phyloP scores from a whole-genome alignment of 1,140 invertebrate species.

The Epicauta chinensis region DNA sequence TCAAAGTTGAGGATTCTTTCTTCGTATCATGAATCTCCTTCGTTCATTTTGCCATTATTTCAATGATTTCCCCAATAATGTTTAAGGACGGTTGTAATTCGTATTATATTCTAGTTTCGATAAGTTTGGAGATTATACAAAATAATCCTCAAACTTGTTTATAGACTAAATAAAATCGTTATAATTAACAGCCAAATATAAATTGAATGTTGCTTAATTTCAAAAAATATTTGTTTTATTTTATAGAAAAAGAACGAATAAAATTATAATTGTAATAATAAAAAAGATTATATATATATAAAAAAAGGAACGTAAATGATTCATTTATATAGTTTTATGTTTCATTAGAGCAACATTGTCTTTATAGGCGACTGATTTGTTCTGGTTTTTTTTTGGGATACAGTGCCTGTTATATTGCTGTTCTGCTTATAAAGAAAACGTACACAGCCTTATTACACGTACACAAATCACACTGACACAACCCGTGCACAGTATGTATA shows the following conservation, averaged over 20 bases:
- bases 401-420: slow-evolving; percentile 17
- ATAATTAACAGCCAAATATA: too few species aligned
- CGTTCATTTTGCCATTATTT: slow-evolving; percentile 6
- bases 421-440: slow-evolving; percentile 35
- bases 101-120: slow-evolving; percentile 15
- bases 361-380: too few species aligned
- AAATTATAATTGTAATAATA: too few species aligned
- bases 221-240: too few species aligned
- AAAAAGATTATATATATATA: too few species aligned
- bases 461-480: slow-evolving; percentile 41
- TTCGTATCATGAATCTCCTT: not conserved
- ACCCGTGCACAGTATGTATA: slow-evolving; percentile 38
- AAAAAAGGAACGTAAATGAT: too few species aligned
- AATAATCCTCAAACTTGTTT: slow-evolving; percentile 16
- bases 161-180: slow-evolving; percentile 2
- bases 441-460: slow-evolving; percentile 44
- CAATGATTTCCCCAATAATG: slow-evolving; percentile 10
- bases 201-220: too few species aligned
- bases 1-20: slow-evolving; percentile 28
- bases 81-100: slow-evolving; percentile 37
- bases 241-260: too few species aligned
- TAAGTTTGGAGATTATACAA: too few species aligned
- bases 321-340: too few species aligned
- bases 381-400: too few species aligned
- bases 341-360: slow-evolving; percentile 19